These are phyloP conservation scores for Trissonchulus sp. DNA, from an alignment of 2,888 invertebrate genomes.

Conservation along the genomic window DNA sequence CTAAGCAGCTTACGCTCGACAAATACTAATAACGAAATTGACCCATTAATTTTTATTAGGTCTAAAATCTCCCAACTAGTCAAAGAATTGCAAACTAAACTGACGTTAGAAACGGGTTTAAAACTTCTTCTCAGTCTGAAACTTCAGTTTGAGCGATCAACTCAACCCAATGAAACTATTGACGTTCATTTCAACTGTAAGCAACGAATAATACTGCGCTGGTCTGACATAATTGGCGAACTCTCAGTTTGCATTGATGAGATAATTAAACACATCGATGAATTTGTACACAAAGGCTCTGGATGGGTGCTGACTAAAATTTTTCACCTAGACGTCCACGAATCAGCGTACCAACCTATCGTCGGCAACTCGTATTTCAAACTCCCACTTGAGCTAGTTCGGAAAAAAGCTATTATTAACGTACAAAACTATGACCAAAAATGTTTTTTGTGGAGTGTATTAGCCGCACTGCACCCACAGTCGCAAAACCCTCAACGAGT, in stretches of 20 bases:
- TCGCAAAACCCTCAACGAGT: background rate
- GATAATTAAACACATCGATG: background rate
- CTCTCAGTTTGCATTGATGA: background rate
- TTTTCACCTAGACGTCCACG: background rate
- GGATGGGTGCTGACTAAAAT: background rate
- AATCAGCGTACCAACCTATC: background rate
- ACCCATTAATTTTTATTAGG: too few relatives aligned
- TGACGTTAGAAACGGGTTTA: too few relatives aligned
- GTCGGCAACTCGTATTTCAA: background rate
- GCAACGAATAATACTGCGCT: background rate
- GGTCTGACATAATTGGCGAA: background rate
- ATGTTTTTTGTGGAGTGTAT: conserved; percentile 16
- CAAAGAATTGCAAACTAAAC: too few relatives aligned
- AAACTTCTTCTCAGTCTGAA: too few relatives aligned
- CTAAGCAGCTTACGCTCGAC: too few relatives aligned
- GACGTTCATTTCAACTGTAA: background rate
- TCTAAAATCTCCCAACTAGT: too few relatives aligned
- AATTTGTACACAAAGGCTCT: background rate
- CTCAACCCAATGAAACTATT: background rate
- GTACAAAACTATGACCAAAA: background rate
- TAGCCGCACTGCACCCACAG: conserved; percentile 6
- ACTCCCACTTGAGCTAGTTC: background rate
- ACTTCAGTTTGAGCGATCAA: background rate
- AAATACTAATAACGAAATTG: too few relatives aligned
- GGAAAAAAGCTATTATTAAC: conserved; percentile 4